Conservation (phyloP, 2,113 vertebrate species). For the Mola mola region DNA sequence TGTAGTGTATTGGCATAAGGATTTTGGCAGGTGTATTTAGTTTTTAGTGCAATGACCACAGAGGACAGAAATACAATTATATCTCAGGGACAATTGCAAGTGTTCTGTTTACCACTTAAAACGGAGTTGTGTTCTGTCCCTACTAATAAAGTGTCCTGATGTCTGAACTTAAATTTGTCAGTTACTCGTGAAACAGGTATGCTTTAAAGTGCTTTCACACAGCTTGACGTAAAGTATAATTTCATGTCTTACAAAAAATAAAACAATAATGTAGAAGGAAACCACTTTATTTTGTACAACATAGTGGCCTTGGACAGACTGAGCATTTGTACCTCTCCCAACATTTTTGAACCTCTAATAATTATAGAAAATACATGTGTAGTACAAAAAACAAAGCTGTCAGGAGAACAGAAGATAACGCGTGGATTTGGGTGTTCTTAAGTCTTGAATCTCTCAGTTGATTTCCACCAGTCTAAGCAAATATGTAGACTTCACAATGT, state of each 20-base stretch:
- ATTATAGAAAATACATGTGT: conserved; percentile 62
- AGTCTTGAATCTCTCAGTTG: conserved; percentile 17
- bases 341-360: conserved; percentile 41
- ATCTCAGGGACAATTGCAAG: conserved; percentile 23
- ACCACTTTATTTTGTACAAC: conserved; percentile 57
- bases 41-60: not conserved
- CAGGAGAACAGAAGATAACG: conserved; percentile 29
- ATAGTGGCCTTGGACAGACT: conserved; percentile 51
- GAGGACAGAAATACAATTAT: not conserved
- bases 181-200: not conserved
- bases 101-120: conserved; percentile 34
- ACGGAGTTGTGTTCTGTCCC: conserved; percentile 1
- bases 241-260: conserved; percentile 18
- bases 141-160: not conserved
- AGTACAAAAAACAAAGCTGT: conserved; percentile 56
- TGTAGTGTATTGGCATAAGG: too few species aligned
- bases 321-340: conserved; percentile 23
- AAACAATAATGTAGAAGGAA: conserved; percentile 42
- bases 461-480: conserved; percentile 34
- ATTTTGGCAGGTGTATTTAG: conserved; percentile 1
- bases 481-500: conserved; percentile 48
- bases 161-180: too few species aligned
- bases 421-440: not conserved
- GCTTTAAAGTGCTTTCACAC: not conserved
- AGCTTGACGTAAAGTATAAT: too few species aligned